phyloP scores from a whole-genome alignment of 2,797 vertebrate species.

The Australoheros facetus region DNA sequence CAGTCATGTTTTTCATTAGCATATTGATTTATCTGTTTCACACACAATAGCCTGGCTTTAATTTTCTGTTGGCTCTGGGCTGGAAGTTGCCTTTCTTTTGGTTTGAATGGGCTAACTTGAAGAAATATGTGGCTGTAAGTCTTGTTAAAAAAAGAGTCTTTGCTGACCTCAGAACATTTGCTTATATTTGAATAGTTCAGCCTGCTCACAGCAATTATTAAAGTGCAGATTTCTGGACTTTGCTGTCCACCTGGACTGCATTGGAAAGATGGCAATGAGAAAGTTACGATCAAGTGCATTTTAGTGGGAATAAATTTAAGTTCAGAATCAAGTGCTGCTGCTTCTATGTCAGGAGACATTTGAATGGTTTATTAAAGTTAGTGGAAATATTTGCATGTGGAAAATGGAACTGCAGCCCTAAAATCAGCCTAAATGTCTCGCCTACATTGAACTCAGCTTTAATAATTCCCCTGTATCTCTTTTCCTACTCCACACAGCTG shows the following conservation, averaged over 20 bases:
- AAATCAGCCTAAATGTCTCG: conserved; percentile 21
- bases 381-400: conserved; percentile 39
- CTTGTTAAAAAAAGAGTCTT: not conserved
- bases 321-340: not conserved
- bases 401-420: conserved; percentile 18
- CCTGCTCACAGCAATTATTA: not conserved
- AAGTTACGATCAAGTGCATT: not conserved
- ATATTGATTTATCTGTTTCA: conserved; percentile 36
- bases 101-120: not conserved
- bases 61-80: not conserved
- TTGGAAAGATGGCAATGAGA: conserved; percentile 7
- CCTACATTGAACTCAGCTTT: not conserved
- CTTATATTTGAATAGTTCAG: not conserved
- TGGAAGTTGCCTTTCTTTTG: not conserved
- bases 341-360: conserved; percentile 21
- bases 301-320: conserved; percentile 13
- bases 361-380: not conserved
- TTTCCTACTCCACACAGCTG: not conserved
- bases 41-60: not conserved
- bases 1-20: conserved; percentile 19
- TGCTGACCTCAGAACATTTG: conserved; percentile 5
- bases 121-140: not conserved
- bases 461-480: not conserved
- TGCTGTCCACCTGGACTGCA: conserved; percentile 10
- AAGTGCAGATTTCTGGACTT: not conserved